A percentile compares a stretch with the other conserved stretches of the same genome.
Conservation (phyloP, 1,140 invertebrate genomes). For the Pachyrhynchus sulphureomaculatus region DNA sequence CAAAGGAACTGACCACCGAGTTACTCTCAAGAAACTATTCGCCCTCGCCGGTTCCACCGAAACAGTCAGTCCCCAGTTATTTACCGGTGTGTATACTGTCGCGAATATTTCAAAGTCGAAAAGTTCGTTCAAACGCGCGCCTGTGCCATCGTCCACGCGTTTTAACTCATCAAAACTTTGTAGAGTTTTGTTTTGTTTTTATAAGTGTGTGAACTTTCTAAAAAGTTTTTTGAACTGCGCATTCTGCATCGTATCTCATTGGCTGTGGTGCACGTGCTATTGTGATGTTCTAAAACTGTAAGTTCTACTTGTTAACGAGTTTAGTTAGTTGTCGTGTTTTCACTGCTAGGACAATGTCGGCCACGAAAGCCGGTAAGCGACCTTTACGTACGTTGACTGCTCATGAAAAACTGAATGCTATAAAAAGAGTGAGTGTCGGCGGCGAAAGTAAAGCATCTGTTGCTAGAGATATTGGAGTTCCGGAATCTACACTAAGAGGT, state of each 20-base stretch:
- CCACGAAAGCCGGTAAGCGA: slow-evolving; percentile 61
- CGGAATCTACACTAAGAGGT: slow-evolving; percentile 77
- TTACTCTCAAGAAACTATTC: slow-evolving; percentile 45
- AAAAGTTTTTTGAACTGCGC: slow-evolving; percentile 40
- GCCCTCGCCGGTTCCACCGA: slow-evolving; percentile 20
- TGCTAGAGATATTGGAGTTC: slow-evolving; percentile 76
- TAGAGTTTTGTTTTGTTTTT: slow-evolving; percentile 17
- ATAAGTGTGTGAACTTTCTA: slow-evolving; percentile 17
- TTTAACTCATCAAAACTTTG: slow-evolving; percentile 35
- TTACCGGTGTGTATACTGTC: not conserved
- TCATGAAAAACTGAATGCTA: slow-evolving; percentile 75
- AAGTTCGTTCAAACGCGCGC: slow-evolving; percentile 32
- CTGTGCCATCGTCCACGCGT: slow-evolving; percentile 4
- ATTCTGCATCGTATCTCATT: slow-evolving; percentile 31
- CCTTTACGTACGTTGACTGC: slow-evolving; percentile 69
- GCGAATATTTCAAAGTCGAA: not conserved
- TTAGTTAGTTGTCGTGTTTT: slow-evolving; percentile 9
- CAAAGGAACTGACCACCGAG: slow-evolving; percentile 52
- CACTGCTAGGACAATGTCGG: slow-evolving; percentile 34
- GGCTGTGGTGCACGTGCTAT: slow-evolving; percentile 35
- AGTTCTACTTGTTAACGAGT: slow-evolving; percentile 6
- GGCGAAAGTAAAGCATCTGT: slow-evolving; percentile 82
- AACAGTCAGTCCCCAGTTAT: slow-evolving; percentile 8
- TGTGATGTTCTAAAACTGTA: slow-evolving; percentile 9
- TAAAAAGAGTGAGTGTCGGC: slow-evolving; percentile 75